phyloP scores from a whole-genome alignment of 2,113 vertebrate species.

The Paradisaea rubra region DNA sequence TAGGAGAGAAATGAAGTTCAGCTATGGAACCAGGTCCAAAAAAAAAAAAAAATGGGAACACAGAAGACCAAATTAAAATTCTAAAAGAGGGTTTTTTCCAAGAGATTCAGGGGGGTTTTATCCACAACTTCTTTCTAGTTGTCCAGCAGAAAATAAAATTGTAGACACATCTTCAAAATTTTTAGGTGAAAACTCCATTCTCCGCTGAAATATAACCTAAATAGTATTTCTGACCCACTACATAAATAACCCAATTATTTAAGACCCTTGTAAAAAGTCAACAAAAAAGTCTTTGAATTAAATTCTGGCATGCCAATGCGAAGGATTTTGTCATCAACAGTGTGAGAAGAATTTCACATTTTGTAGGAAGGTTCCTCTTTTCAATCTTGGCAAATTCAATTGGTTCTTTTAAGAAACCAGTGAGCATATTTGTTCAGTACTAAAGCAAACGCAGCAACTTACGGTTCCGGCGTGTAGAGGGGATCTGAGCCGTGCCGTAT shows the following conservation, averaged over 20 bases:
- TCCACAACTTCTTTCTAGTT: background rate
- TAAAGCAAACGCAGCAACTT: constrained; percentile 62
- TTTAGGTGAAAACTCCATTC: background rate
- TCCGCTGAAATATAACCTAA: background rate
- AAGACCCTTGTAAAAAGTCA: background rate
- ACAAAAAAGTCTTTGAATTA: background rate
- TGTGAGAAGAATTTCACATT: background rate
- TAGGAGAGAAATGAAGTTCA: background rate
- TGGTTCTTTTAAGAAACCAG: background rate
- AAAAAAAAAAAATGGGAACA: background rate
- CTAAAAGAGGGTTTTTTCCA: background rate
- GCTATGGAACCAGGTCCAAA: background rate
- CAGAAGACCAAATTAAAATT: background rate
- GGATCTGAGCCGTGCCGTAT: constrained; percentile 93
- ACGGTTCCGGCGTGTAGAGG: constrained; percentile 98
- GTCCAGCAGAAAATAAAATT: background rate
- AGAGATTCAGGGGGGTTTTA: background rate
- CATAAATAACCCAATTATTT: background rate
- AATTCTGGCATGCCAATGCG: background rate
- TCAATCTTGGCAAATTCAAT: background rate
- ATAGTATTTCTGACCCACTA: background rate
- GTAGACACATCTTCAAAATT: background rate
- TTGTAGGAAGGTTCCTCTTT: background rate
- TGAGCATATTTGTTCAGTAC: background rate
- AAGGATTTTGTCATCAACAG: background rate